A percentile compares a stretch with the other conserved stretches of the same genome.
phyloP scores from a whole-genome alignment of 2,113 vertebrate species.

The Dipodomys merriami region DNA sequence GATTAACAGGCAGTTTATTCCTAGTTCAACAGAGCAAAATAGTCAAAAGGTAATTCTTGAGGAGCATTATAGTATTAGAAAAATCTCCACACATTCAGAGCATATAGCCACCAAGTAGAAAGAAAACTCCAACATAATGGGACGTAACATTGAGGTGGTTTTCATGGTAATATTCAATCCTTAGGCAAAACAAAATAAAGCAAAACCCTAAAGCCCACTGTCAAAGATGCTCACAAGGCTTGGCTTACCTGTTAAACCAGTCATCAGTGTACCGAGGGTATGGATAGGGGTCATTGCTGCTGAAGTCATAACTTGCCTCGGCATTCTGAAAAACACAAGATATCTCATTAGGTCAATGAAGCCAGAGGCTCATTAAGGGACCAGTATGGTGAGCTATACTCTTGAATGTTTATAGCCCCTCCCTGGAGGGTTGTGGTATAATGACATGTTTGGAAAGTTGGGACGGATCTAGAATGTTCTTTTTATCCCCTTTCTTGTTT shows the following conservation, averaged over 20 bases:
- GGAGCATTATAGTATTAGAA: background rate
- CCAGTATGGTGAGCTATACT: background rate
- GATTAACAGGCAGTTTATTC: conserved; percentile 39
- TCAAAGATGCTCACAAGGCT: background rate
- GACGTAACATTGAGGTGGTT: conserved; percentile 3
- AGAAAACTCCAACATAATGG: background rate
- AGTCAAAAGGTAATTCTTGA: conserved; percentile 20
- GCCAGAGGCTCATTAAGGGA: background rate
- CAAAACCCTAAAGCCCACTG: conserved; percentile 2
- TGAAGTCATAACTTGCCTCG: conserved; percentile 99
- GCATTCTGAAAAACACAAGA: conserved; percentile 94
- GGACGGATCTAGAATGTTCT: background rate
- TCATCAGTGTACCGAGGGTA: conserved; percentile 99
- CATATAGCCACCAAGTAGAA: background rate
- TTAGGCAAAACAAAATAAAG: conserved; percentile 7
- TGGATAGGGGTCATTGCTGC: conserved; percentile 98
- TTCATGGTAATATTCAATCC: conserved; percentile 7
- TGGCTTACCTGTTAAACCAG: conserved; percentile 99
- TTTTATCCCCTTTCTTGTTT: background rate
- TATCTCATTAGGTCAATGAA: conserved; percentile 44
- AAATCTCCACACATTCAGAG: background rate
- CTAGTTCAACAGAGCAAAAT: background rate
- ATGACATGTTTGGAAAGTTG: background rate
- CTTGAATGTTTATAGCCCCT: background rate
- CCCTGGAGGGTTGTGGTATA: background rate